These are phyloP conservation scores for Myopa testacea DNA, from an alignment of 2,888 invertebrate genomes.

Conservation along the genomic window DNA sequence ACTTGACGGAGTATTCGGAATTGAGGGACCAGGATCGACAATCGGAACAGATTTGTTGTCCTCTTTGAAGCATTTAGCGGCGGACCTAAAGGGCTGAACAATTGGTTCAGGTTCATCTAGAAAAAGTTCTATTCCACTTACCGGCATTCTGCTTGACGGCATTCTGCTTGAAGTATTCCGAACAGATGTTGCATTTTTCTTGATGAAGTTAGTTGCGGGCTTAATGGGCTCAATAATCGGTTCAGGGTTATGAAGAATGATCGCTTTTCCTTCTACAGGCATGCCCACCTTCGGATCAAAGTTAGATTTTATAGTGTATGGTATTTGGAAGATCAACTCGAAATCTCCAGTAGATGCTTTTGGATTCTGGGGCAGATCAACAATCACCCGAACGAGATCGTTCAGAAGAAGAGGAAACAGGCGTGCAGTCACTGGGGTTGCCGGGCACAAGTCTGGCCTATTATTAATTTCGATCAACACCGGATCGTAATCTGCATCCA, in stretches of 20 bases:
- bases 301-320: slow-evolving; percentile 46
- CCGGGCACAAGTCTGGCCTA: slow-evolving; percentile 83
- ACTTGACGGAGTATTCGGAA: neutral
- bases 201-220: neutral
- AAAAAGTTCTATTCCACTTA: neutral
- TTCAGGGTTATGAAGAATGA: slow-evolving; percentile 46
- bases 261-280: slow-evolving; percentile 42
- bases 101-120: neutral
- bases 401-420: slow-evolving; percentile 84
- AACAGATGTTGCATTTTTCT: neutral
- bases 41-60: no score
- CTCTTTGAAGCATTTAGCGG: neutral
- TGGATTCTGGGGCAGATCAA: slow-evolving; percentile 58
- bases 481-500: slow-evolving; percentile 84
- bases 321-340: slow-evolving; percentile 69
- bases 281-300: slow-evolving; percentile 44
- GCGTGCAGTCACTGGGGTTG: slow-evolving; percentile 83
- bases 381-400: slow-evolving; percentile 85
- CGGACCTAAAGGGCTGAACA: neutral
- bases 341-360: slow-evolving; percentile 72
- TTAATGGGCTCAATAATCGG: neutral
- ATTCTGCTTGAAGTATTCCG: neutral
- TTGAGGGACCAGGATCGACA: neutral
- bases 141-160: no score
- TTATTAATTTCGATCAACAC: slow-evolving; percentile 95